A percentile compares a stretch with the other conserved stretches of the same genome.
These are phyloP conservation scores for Caenorhabditis sp. DNA, from an alignment of 2,888 invertebrate species.

Conservation along the genomic window DNA sequence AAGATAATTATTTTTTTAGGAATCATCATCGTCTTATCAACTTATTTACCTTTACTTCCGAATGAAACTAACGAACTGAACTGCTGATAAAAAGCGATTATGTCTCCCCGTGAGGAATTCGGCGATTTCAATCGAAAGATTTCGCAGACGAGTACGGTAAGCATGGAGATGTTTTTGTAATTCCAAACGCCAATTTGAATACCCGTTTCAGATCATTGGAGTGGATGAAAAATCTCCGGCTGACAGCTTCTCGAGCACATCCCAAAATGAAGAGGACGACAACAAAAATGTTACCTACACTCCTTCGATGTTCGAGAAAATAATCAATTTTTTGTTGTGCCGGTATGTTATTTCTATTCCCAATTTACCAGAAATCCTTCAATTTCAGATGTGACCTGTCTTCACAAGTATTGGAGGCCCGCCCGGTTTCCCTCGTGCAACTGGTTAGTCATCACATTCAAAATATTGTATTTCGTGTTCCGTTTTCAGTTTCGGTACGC, in stretches of 20 bases:
- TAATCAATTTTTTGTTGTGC: slow-evolving; percentile 64
- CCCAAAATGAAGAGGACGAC: slow-evolving; percentile 63
- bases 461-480: no score
- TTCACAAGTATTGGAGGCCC: slow-evolving; percentile 50
- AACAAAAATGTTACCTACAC: slow-evolving; percentile 51
- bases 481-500: slow-evolving; percentile 71
- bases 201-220: slow-evolving; percentile 8
- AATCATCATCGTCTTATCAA: no score
- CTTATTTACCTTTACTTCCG: no score
- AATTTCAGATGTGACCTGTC: slow-evolving; percentile 60
- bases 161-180: no score
- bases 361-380: not conserved
- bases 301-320: slow-evolving; percentile 62
- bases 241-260: slow-evolving; percentile 10
- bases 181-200: not conserved
- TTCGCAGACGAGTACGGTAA: slow-evolving; percentile 19
- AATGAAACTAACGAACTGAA: slow-evolving; percentile 3
- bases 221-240: slow-evolving; percentile 3
- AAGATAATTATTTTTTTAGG: no score
- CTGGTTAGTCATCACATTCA: slow-evolving; percentile 47
- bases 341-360: slow-evolving; percentile 8
- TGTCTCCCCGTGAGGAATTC: slow-evolving; percentile 28
- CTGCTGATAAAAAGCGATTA: slow-evolving; percentile 11
- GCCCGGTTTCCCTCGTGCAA: slow-evolving; percentile 61
- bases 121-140: slow-evolving; percentile 15